Evolutionary conservation across 2,888 invertebrate genomes (phyloP).

Genomic region (Nomada hirtipes): DNA sequence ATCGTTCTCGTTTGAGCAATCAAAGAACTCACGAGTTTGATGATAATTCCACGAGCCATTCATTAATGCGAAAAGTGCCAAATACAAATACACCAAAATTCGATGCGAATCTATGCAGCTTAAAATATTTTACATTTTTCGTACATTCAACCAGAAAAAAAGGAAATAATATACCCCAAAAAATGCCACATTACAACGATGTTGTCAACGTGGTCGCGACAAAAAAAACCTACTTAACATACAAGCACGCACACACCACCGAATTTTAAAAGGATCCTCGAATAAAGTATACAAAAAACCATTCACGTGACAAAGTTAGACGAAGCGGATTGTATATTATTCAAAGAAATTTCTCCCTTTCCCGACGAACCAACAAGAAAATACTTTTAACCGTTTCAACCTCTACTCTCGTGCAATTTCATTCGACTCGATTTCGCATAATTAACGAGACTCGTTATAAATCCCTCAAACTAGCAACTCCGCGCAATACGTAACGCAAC

Average conservation of each 20-base stretch:
- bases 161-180: too few species aligned
- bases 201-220: not conserved
- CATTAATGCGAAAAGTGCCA: too few species aligned
- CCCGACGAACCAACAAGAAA: not conserved
- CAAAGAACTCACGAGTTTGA: not conserved
- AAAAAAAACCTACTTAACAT: too few species aligned
- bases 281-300: slow-evolving; percentile 5
- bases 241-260: too few species aligned
- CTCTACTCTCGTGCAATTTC: not conserved
- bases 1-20: not conserved
- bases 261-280: not conserved
- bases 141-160: too few species aligned
- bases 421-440: too few species aligned
- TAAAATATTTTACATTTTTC: too few species aligned
- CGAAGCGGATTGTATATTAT: slow-evolving; percentile 1
- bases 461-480: too few species aligned
- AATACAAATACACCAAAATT: too few species aligned
- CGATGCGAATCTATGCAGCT: too few species aligned
- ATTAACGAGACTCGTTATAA: too few species aligned
- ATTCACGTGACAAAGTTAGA: not conserved
- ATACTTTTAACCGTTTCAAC: not conserved
- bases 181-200: not conserved
- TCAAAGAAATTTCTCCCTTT: not conserved
- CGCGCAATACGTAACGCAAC: not conserved
- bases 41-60: too few species aligned